phyloP scores from a whole-genome alignment of 2,797 vertebrate genomes.

The Anomalospiza imberbis region DNA sequence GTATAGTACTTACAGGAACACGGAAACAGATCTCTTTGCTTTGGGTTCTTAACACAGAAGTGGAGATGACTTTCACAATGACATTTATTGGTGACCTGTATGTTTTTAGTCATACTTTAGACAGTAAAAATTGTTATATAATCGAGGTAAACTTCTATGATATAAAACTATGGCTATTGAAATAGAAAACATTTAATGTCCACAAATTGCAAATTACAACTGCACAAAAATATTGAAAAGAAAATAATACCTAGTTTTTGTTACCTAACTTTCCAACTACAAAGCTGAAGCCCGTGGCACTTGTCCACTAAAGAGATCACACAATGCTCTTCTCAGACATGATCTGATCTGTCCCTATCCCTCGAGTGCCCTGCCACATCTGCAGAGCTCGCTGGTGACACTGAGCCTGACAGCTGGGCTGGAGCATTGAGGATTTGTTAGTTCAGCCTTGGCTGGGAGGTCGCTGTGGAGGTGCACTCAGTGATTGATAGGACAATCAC shows the following conservation, averaged over 20 bases:
- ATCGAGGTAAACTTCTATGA: background rate
- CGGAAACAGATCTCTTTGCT: background rate
- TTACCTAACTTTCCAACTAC: background rate
- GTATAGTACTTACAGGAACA: background rate
- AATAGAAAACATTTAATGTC: background rate
- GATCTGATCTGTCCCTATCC: background rate
- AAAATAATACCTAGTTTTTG: background rate
- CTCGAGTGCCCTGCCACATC: background rate
- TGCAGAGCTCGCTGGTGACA: background rate
- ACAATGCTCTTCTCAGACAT: background rate
- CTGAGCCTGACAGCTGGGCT: background rate
- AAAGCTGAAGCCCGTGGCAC: background rate
- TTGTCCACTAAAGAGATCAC: background rate
- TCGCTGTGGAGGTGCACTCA: background rate
- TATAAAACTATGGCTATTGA: background rate
- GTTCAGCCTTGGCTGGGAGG: conserved; percentile 29
- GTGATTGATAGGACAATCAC: background rate
- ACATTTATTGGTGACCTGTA: background rate
- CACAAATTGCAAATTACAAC: background rate
- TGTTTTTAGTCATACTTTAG: background rate
- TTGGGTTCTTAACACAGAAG: background rate
- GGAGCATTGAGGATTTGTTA: background rate
- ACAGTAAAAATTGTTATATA: background rate
- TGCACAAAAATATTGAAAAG: background rate
- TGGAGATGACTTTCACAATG: background rate